Percentiles rank a stretch among this genome's conserved stretches.
Evolutionary conservation across 2,797 vertebrate genomes (phyloP).

Genomic region (Molossus molossus): DNA sequence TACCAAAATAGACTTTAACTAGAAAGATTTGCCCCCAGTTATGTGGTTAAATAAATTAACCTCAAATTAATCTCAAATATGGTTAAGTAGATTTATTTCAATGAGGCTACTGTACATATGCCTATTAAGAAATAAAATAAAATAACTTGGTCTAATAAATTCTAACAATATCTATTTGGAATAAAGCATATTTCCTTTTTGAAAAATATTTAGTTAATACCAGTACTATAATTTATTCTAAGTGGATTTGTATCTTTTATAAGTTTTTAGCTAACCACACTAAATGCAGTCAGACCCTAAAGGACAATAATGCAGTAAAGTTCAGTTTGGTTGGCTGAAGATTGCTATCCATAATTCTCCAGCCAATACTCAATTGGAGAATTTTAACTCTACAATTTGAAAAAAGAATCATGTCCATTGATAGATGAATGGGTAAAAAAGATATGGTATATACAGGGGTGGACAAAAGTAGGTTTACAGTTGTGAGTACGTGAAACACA

Average conservation of each 20-base stretch:
- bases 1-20: constrained; percentile 7
- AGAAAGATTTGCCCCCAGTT: background rate
- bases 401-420: background rate
- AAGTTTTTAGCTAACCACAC: constrained; percentile 1
- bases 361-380: constrained; percentile 36
- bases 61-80: constrained; percentile 54
- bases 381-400: constrained; percentile 12
- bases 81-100: constrained; percentile 48
- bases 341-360: constrained; percentile 2
- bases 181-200: constrained; percentile 4
- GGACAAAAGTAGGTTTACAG: background rate
- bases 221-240: constrained; percentile 27
- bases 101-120: background rate
- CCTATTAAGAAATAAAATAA: constrained; percentile 54
- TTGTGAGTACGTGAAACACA: background rate
- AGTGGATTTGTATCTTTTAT: background rate
- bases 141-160: constrained; percentile 48
- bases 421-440: background rate
- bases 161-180: background rate
- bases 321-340: constrained; percentile 36
- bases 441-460: background rate
- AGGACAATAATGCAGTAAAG: background rate
- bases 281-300: background rate
- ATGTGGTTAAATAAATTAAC: constrained; percentile 46
- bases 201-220: constrained; percentile 44